Base-by-base conservation (phyloP, 2,113 vertebrate genomes). In the Leuciscus idus region DNA sequence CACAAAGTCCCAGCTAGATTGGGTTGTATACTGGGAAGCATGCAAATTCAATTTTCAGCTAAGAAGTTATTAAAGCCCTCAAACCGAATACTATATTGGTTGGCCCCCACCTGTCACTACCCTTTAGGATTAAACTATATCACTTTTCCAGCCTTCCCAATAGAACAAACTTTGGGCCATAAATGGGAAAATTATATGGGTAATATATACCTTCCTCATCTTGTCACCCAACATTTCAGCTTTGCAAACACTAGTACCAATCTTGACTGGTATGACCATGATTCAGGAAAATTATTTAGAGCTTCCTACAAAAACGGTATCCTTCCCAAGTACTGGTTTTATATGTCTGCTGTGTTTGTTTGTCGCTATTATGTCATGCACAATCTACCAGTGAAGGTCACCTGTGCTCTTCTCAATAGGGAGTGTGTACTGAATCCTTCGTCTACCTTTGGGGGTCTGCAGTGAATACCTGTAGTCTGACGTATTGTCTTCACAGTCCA, bases 331-430 rank as follows among this genome's bases (percentile, higher is more conserved):
- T 66, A 52, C 12, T 70, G 43, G 62, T 43, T n/a, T 57, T 1
- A 84, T 50, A 13, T 39, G n/a, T 59, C 50, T 57, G 19, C 33
- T 74, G 50, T 73, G 68, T 59, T 84, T 73, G 8, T 82, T 81
- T 81, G 79, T 66, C 33, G 5, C 62, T 48, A 55, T 83, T 83
- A 70, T 83, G 26, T 52, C 81, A 83, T 57, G 48, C 33, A 43
- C 57, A 80, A 62, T 33, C 21, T 7, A 43, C 77, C 33, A 43
- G 10, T 74, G 82, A 84, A 84, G 82, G 82, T 84, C 82, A 84
- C 62, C 66, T 5, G 8, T 36, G 64, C 21, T 72, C 39, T 52
- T 83, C 64, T 39, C 64, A 4, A 55, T 72, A 12, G 62, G 64
- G 15, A 70, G 28, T 55, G 70, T 70, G 81, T 68, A 36, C 48